A percentile compares a stretch with the other conserved stretches of the same genome.
Evolutionary conservation across 2,113 vertebrate genomes (phyloP).

Genomic region (Hepsetus odoe): DNA sequence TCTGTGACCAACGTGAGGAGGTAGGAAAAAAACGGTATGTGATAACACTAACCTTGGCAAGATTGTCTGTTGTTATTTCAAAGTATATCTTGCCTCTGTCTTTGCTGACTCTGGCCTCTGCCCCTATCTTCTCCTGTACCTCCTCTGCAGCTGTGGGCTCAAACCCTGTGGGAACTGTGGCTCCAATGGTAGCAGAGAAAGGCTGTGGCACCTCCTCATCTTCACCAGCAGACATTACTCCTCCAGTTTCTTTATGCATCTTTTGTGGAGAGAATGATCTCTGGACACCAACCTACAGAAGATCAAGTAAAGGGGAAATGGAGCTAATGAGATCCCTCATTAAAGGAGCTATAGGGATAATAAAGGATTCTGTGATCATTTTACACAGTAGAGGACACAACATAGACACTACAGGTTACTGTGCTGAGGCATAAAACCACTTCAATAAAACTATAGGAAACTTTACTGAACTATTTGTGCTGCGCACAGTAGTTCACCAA

Average conservation of each 20-base stretch:
- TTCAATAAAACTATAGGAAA: too few species aligned
- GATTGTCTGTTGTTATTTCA: slow-evolving; percentile 79
- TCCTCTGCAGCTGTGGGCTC: slow-evolving; percentile 91
- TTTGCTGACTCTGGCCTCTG: slow-evolving; percentile 82
- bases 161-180: slow-evolving; percentile 95
- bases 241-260: neutral
- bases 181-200: slow-evolving; percentile 81
- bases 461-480: neutral
- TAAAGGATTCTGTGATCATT: too few species aligned
- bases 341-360: too few species aligned
- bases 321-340: neutral
- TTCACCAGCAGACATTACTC: neutral
- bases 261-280: neutral
- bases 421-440: too few species aligned
- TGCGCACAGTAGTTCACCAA: neutral
- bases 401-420: too few species aligned
- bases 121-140: slow-evolving; percentile 89
- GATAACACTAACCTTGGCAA: slow-evolving; percentile 79
- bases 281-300: neutral
- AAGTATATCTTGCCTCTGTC: slow-evolving; percentile 96
- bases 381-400: too few species aligned
- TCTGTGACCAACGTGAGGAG: too few species aligned
- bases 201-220: slow-evolving; percentile 9
- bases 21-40: neutral
- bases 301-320: neutral